Base-by-base conservation (phyloP, 2,888 invertebrate species). In the Cantharis lateralis region DNA sequence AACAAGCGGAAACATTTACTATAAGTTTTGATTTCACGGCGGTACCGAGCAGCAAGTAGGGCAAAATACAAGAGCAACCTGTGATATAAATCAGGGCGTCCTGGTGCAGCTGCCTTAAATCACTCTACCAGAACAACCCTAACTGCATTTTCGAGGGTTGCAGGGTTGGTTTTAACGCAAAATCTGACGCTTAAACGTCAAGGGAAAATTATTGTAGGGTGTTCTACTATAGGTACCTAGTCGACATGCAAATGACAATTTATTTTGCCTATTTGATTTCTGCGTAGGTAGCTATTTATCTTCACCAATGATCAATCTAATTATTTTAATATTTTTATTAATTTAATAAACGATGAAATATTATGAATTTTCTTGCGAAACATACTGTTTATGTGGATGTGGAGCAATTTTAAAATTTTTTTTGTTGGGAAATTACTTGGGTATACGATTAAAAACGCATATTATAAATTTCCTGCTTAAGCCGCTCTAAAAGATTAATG, bases 81-180 rank as follows among this genome's bases (percentile, higher is more conserved):
- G 84, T 80, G 84, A 84, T 84, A 84, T 84, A 86, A 87, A 87
- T 87, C 87, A 87, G 84, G 81, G 84, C 85, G 28, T 68, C 73
- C 77, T 20, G 63, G 66, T 82, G 86, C 88, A 88, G 88, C 88
- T 88, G 88, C 86, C 86, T 86, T 85, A 66, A 87, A 87, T 87
- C 87, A 87, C 81, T 86, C 86, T 87, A 87, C 86, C 88, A 87
- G 84, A 87, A 87, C 88, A 87, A 87, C 87, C 87, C 87, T 84
- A 82, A 79, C 77, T 72, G 74, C 76, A 79, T 78, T 78, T 75
- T 79, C 74, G 71, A 81, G 81, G 82, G 84, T 81, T 81, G 80
- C 74, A 82, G 81, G 79, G 79, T 82, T 80, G 85, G 83, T 70
- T 80, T 75, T 78, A 63, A 66, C 73, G 62, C 48, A 64, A 72